phyloP scores from a whole-genome alignment of 1,140 invertebrate species.

The Anadara kagoshimensis region DNA sequence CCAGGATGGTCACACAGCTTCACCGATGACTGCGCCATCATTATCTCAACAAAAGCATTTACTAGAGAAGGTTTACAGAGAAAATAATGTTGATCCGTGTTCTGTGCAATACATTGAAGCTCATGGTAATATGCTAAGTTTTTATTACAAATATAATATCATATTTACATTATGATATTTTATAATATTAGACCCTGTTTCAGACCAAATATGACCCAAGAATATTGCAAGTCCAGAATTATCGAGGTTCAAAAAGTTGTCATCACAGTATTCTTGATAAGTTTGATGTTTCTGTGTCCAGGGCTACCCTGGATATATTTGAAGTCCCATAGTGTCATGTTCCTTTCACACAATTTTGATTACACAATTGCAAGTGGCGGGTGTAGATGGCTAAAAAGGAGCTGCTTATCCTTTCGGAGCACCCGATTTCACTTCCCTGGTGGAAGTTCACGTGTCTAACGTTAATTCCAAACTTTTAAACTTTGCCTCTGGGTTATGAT shows the following conservation, averaged over 20 bases:
- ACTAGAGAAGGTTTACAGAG: conserved; percentile 11
- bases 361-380: too few relatives aligned
- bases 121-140: conserved; percentile 29
- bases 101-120: conserved; percentile 35
- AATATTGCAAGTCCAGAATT: background rate
- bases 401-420: too few relatives aligned
- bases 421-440: too few relatives aligned
- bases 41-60: conserved; percentile 27
- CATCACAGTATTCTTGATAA: too few relatives aligned
- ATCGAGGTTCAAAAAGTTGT: too few relatives aligned
- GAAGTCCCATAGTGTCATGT: too few relatives aligned
- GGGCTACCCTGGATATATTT: too few relatives aligned
- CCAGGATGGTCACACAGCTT: conserved; percentile 35
- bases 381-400: too few relatives aligned
- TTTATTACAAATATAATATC: background rate
- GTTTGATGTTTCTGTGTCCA: too few relatives aligned
- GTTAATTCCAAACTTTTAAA: too few relatives aligned
- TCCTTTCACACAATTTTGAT: too few relatives aligned
- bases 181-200: background rate
- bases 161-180: background rate
- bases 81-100: conserved; percentile 9
- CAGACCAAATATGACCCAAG: background rate
- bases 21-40: conserved; percentile 38
- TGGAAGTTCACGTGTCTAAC: background rate
- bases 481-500: too few relatives aligned